Evolutionary conservation across 2,888 invertebrate genomes (phyloP).

Genomic region (Hyalella azteca): DNA sequence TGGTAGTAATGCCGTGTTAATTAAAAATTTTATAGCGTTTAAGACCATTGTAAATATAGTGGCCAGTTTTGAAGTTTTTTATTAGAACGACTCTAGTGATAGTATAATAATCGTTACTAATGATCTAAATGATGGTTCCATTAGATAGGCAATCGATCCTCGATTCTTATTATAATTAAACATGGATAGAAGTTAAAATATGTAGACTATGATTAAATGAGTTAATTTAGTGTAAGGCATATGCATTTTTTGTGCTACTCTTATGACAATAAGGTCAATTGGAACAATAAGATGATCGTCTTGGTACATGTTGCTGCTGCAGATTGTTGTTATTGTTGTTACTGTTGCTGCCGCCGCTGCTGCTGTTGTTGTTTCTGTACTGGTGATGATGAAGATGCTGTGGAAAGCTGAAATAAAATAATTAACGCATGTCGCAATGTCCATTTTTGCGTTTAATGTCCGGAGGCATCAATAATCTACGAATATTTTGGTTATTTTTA

Average conservation of each 20-base stretch:
- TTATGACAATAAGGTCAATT: neutral
- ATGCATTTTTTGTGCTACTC: neutral
- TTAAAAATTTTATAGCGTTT: neutral
- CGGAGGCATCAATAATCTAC: neutral
- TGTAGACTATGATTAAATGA: neutral
- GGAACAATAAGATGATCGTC: neutral
- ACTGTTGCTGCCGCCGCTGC: slow-evolving; percentile 33
- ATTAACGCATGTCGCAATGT: neutral
- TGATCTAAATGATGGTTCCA: neutral
- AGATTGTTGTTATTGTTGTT: slow-evolving; percentile 26
- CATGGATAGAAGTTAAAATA: neutral
- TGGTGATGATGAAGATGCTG: neutral
- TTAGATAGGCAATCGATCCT: neutral
- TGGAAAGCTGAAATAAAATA: neutral
- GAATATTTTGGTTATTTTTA: neutral
- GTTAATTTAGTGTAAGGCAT: neutral
- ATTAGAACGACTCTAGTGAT: neutral
- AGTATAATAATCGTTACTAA: neutral
- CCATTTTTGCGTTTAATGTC: neutral
- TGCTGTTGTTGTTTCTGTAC: slow-evolving; percentile 16
- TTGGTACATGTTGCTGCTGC: neutral
- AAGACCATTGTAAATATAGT: slow-evolving; percentile 2
- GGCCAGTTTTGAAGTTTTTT: slow-evolving; percentile 9
- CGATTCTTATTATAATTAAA: neutral
- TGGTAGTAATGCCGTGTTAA: neutral